Evolutionary conservation across 2,888 invertebrate genomes (phyloP), one percentile per base, ranked within the genome.

Genomic region (Latheticus oryzae): DNA sequence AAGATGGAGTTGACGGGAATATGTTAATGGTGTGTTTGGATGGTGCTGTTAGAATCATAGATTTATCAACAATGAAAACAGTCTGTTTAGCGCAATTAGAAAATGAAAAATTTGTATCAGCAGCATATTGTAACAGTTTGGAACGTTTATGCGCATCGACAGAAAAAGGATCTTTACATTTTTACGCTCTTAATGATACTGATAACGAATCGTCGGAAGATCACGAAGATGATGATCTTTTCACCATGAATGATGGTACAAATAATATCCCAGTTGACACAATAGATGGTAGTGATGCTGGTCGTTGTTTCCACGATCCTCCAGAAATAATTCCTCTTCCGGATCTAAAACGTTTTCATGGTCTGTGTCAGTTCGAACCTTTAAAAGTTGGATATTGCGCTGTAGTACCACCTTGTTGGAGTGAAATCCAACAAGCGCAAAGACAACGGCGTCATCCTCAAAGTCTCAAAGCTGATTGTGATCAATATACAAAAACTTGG

Each of bases 331-430:
- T 78, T n/a, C 45, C 61, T 7, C 45, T 73, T 9, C 28, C 65
- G 0, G 78, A 79, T 53, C 59, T 79, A 21, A 85, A 87, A 64
- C 81, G 83, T 7, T 80, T 95, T 42, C 87, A 91, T 67, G 83
- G 86, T 26, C 78, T 95, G 51, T 92, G 91, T 1, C 86, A 88
- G 61, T 91, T 91, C 71, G 91, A 92, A 70, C 84, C 84, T 60
- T 77, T 87, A 52, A 84, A 84, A 65, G 85, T 85, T 0, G 80
- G 86, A 0, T 95, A 93, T 75, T 88, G 91, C 45, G 93, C 94
- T 0, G 94, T 93, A 8, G 93, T 95, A 1, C 94, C 95, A 0
- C 89, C 93, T 2, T 95, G 95, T 77, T 96, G 96, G 96, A 91
- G 89, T 63, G 95, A 95, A 76, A 84, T 95, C 69, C 93, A 95